Conservation (phyloP, 1,140 invertebrate species). For the Reticulitermes speratus region DNA sequence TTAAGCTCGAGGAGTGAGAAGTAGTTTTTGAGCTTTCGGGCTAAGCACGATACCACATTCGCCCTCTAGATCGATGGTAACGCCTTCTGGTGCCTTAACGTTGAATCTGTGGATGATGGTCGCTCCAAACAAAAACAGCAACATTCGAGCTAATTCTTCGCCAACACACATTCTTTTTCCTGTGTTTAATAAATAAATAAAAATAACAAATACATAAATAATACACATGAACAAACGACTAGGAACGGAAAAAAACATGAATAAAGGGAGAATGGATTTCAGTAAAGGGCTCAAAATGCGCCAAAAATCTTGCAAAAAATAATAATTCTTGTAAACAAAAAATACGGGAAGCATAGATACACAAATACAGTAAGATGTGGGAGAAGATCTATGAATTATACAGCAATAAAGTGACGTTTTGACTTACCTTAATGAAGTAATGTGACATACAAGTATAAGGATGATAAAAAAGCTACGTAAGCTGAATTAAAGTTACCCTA, state of each 20-base stretch:
- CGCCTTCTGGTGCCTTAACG: constrained; percentile 46
- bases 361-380: too few relatives aligned
- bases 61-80: constrained; percentile 55
- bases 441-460: too few relatives aligned
- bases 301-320: too few relatives aligned
- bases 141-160: constrained; percentile 77
- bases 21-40: constrained; percentile 54
- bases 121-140: constrained; percentile 64
- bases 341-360: too few relatives aligned
- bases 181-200: constrained; percentile 43
- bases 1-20: neutral
- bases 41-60: constrained; percentile 70
- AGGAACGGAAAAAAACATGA: neutral
- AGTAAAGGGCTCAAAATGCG: neutral
- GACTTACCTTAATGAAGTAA: too few relatives aligned
- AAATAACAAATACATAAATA: constrained; percentile 29
- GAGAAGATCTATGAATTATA: too few relatives aligned
- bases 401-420: too few relatives aligned
- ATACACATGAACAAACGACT: neutral
- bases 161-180: constrained; percentile 84
- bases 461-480: too few relatives aligned
- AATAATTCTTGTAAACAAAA: too few relatives aligned
- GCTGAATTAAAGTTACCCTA: too few relatives aligned
- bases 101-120: constrained; percentile 64
- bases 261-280: neutral